Conservation (phyloP, 2,113 vertebrate species). For the Tachycineta bicolor region DNA sequence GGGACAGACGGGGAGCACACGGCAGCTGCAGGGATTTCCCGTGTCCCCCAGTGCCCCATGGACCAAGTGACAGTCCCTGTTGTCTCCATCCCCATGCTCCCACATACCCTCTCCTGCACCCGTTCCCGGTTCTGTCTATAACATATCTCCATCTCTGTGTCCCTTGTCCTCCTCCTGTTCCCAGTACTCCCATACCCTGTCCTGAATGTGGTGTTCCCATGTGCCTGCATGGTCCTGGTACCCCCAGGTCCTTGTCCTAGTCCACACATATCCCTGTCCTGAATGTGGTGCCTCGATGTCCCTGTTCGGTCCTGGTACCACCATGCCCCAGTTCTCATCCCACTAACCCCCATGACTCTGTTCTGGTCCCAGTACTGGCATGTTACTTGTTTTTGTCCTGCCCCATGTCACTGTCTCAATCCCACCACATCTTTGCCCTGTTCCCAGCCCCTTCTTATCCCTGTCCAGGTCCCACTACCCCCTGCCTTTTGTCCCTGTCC, state of each 20-base stretch:
- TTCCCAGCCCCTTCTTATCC: background rate
- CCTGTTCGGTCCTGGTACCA: background rate
- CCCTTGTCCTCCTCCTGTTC: background rate
- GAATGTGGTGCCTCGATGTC: background rate
- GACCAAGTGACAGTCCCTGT: background rate
- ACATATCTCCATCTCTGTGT: fast-evolving
- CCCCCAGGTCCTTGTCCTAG: background rate
- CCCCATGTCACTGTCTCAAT: background rate
- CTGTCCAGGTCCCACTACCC: background rate
- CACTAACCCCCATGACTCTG: background rate
- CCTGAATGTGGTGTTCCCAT: background rate
- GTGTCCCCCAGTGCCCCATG: fast-evolving
- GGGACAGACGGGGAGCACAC: background rate
- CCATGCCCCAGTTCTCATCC: background rate
- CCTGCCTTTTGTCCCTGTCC: background rate
- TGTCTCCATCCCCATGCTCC: background rate
- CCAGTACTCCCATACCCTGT: background rate
- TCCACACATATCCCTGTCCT: background rate
- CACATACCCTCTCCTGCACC: background rate
- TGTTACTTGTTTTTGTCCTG: background rate
- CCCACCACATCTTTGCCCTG: background rate
- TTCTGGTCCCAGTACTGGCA: background rate
- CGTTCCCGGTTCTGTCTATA: background rate
- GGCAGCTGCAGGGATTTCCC: background rate
- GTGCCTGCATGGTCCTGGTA: background rate